Evolutionary conservation across 2,888 invertebrate species (phyloP), one percentile per base, ranked within the genome.

Genomic region (Sinhomidia bicolor): DNA sequence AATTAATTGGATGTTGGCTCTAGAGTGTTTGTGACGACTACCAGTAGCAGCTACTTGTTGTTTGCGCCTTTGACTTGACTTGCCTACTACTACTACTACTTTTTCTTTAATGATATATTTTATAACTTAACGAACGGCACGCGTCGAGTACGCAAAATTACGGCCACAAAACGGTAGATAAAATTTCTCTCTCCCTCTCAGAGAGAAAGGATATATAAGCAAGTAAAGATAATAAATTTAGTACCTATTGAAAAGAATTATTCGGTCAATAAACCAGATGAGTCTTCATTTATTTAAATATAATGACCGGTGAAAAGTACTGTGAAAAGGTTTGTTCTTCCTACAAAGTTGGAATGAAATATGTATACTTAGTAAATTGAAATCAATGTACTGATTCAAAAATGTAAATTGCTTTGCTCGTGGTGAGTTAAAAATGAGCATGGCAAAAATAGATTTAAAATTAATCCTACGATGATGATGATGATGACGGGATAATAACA

Each of bases 181-280:
- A n/a, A 12, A 41, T 4, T 17, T 14, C 10, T 20, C 41, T 14
- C 47, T 7, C 5, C n/a, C 5, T 7, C 14, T 2, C 0, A 47
- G 14, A 47, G 47, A 26, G 47, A 47, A 54, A 47, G 44, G 26
- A 47, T 14, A 29, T 47, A 9, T 9, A 12, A 26, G 47, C 47
- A 23, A n/a, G n/a, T n/a, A n/a, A n/a, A n/a, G n/a, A n/a, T n/a
- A n/a, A n/a, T n/a, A 47, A 74, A 44, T 74, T 47, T 44, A 71
- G 14, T 26, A 23, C 26, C 36, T 47, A 68, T 41, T 81, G 47
- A n/a, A 23, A 23, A 17, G n/a, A 82, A 83, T 83, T 71, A 83
- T 36, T 83, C 83, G 83, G 83, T 71, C 83, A 83, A 83, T 83
- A 83, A 83, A 71, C 71, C 83, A 83, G 68, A 29, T 12, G 32